These are phyloP conservation scores for Amiota minor DNA, from an alignment of 2,888 invertebrate genomes.

Conservation along the genomic window DNA sequence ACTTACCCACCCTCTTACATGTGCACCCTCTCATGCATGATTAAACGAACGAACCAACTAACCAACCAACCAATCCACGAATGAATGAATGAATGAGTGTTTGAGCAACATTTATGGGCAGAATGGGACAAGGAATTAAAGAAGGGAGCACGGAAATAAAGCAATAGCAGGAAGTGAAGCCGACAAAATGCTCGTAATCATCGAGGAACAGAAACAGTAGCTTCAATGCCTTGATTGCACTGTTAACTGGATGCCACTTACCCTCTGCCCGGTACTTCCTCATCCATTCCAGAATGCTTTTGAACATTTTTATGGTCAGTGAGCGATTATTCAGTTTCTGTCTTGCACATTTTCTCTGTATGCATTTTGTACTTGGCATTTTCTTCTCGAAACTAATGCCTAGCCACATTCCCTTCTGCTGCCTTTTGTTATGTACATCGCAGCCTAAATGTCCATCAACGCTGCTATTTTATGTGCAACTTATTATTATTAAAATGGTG, in stretches of 20 bases:
- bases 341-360: not conserved
- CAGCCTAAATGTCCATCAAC: not conserved
- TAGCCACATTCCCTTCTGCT: not conserved
- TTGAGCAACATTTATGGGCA: no score
- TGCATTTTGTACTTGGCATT: constrained; percentile 1
- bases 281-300: not conserved
- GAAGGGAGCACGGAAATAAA: no score
- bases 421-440: not conserved
- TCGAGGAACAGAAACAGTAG: not conserved
- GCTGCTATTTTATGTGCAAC: not conserved
- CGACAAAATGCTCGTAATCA: constrained; percentile 14
- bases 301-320: constrained; percentile 18
- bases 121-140: no score
- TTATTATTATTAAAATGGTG: constrained; percentile 21
- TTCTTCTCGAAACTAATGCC: not conserved
- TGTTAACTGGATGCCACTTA: no score
- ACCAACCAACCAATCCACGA: not conserved
- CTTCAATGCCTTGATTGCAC: not conserved
- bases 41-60: not conserved
- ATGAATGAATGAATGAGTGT: no score
- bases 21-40: not conserved
- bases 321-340: constrained; percentile 2
- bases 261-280: no score
- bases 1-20: no score
- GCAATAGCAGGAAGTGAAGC: not conserved